A percentile compares a stretch with the other conserved stretches of the same genome.
These are phyloP conservation scores for Picus viridis DNA, from an alignment of 2,797 vertebrate species.

Conservation along the genomic window DNA sequence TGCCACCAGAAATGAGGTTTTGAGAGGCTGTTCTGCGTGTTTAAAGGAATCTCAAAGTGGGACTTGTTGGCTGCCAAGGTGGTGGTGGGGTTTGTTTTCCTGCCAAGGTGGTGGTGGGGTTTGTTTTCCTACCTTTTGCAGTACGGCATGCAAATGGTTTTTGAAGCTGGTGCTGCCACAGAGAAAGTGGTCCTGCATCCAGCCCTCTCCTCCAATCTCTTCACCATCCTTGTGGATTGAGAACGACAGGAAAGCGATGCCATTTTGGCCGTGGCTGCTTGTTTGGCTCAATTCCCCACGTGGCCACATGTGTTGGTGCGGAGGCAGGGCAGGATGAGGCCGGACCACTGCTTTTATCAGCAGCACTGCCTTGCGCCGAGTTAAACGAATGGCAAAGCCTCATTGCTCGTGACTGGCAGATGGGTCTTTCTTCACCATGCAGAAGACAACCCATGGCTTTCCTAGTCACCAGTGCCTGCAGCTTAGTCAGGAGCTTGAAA, in stretches of 20 bases:
- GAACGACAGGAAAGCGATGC: rapidly evolving
- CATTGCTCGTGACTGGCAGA: neutral
- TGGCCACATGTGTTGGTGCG: neutral
- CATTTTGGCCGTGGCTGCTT: neutral
- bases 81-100: too few species aligned
- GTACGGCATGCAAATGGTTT: neutral
- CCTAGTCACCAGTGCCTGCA: neutral
- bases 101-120: neutral
- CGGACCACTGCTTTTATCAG: neutral
- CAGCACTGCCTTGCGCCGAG: neutral
- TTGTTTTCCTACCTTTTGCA: neutral
- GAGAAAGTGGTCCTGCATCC: neutral
- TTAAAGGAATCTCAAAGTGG: neutral
- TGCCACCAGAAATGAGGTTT: neutral
- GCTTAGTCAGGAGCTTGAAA: constrained; percentile 6
- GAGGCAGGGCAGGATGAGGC: neutral
- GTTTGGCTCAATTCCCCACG: neutral
- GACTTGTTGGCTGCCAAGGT: neutral
- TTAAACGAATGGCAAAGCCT: neutral
- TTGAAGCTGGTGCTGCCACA: neutral
- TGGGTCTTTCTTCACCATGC: neutral
- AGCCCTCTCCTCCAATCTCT: neutral
- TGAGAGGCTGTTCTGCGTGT: neutral
- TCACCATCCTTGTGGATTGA: neutral
- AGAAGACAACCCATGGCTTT: neutral